A percentile compares a stretch with the other conserved stretches of the same genome.
These are phyloP conservation scores for Oceanites oceanicus DNA, from an alignment of 2,113 vertebrate species.

Conservation along the genomic window DNA sequence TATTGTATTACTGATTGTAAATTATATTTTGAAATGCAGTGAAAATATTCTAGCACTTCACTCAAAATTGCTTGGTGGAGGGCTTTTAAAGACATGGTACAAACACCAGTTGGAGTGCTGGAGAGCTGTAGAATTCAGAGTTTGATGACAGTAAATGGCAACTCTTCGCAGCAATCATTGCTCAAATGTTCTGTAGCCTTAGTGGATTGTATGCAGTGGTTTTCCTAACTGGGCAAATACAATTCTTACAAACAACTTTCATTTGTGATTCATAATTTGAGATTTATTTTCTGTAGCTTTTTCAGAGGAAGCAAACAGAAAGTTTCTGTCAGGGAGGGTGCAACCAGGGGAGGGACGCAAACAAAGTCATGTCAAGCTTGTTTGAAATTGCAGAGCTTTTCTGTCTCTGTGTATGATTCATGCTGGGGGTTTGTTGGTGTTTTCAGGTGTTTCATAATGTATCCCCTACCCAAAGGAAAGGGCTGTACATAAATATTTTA, in stretches of 20 bases:
- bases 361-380: background rate
- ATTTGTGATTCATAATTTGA: background rate
- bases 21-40: background rate
- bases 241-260: background rate
- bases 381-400: background rate
- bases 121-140: background rate
- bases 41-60: background rate
- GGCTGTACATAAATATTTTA: background rate
- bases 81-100: background rate
- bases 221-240: background rate
- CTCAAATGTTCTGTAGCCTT: background rate
- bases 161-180: fast-evolving
- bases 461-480: background rate
- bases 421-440: background rate
- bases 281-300: background rate
- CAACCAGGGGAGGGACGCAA: background rate
- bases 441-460: background rate
- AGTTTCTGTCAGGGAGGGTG: background rate
- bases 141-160: background rate
- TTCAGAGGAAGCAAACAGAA: background rate
- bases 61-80: background rate
- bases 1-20: background rate
- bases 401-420: background rate
- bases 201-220: background rate
- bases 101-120: background rate